These are phyloP conservation scores for Hetaerina titia DNA, from an alignment of 2,888 invertebrate genomes.

Conservation along the genomic window DNA sequence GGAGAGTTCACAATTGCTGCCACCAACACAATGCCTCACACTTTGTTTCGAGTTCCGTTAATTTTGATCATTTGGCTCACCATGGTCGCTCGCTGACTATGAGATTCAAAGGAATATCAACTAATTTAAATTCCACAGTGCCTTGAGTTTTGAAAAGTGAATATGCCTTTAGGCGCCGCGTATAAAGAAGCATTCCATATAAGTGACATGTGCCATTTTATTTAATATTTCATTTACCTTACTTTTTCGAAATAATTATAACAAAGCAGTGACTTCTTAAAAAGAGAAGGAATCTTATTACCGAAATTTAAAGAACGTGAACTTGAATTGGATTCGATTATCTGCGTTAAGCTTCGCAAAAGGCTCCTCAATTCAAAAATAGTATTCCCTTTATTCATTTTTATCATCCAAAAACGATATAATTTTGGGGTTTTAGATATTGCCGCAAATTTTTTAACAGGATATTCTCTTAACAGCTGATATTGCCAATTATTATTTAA, in stretches of 20 bases:
- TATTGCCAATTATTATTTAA: too few species aligned
- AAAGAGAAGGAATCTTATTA: not conserved
- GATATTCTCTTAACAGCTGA: too few species aligned
- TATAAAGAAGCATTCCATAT: not conserved
- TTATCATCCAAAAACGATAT: too few species aligned
- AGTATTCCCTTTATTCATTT: too few species aligned
- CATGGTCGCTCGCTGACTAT: not conserved
- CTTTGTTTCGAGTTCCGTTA: not conserved
- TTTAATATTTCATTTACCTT: not conserved
- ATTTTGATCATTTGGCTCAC: not conserved
- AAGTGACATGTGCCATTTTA: not conserved
- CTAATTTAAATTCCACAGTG: not conserved
- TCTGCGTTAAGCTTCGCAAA: too few species aligned
- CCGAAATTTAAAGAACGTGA: not conserved
- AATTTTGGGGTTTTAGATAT: too few species aligned
- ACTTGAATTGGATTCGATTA: not conserved
- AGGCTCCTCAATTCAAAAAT: too few species aligned
- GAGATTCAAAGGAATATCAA: not conserved
- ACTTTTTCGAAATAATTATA: not conserved
- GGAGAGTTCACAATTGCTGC: not conserved
- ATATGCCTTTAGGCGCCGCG: too few species aligned
- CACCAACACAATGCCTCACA: not conserved
- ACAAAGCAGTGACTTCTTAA: not conserved
- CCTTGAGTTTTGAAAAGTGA: not conserved
- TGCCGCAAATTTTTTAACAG: too few species aligned